Conservation (phyloP, 1,140 invertebrate genomes). For the Monomorium pharaonis region DNA sequence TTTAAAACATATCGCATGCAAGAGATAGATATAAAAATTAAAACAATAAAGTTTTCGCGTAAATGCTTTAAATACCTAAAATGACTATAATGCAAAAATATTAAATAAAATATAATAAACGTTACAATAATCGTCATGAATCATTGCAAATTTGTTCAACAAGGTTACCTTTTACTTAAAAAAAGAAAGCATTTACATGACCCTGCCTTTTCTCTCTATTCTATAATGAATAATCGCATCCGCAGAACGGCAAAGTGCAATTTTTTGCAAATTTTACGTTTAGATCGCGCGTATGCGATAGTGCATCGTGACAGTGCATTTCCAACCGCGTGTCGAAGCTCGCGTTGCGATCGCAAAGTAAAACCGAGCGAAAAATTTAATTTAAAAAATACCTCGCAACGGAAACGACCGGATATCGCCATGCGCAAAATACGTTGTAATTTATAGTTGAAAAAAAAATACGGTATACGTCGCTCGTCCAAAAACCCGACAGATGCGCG, state of each 20-base stretch:
- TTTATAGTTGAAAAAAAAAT: conserved; percentile 54
- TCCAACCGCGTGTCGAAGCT: conserved; percentile 35
- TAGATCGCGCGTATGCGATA: conserved; percentile 29
- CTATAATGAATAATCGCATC: conserved; percentile 30
- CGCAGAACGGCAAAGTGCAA: background rate
- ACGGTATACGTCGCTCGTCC: conserved; percentile 31
- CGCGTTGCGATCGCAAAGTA: conserved; percentile 36
- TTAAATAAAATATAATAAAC: background rate
- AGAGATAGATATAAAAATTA: background rate
- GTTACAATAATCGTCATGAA: background rate
- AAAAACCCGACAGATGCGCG: conserved; percentile 36
- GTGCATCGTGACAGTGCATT: conserved; percentile 32
- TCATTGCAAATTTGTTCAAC: background rate
- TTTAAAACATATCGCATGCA: background rate
- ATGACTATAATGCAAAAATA: background rate
- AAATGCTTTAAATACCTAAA: background rate
- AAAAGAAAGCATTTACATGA: background rate
- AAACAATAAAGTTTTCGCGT: background rate
- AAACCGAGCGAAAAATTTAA: conserved; percentile 54
- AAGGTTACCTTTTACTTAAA: background rate
- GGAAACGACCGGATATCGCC: conserved; percentile 14
- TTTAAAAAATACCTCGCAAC: conserved; percentile 55
- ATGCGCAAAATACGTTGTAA: conserved; percentile 42
- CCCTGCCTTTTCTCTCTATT: background rate
- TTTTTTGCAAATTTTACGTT: conserved; percentile 13